These are phyloP conservation scores for Alcis repandata DNA, from an alignment of 2,888 invertebrate species.

Conservation along the genomic window DNA sequence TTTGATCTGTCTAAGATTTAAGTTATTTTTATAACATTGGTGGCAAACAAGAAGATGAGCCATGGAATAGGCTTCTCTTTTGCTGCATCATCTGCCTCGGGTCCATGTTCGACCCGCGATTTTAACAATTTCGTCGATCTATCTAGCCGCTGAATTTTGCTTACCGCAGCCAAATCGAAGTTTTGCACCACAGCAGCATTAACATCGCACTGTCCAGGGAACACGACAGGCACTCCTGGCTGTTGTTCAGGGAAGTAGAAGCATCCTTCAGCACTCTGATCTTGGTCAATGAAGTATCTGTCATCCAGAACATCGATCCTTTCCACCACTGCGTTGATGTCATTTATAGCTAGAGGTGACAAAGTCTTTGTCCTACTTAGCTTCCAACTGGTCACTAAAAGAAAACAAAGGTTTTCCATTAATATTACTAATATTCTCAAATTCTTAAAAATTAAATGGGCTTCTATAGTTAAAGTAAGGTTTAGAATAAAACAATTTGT, in stretches of 20 bases:
- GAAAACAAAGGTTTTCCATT: not conserved
- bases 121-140: no score
- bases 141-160: no score
- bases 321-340: constrained; percentile 55
- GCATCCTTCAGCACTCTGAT: constrained; percentile 65
- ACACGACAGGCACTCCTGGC: constrained; percentile 62
- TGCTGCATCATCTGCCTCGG: no score
- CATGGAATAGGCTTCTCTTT: no score
- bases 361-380: constrained; percentile 65
- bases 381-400: constrained; percentile 73
- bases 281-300: constrained; percentile 57
- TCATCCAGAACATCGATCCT: constrained; percentile 60
- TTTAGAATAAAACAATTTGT: constrained; percentile 25
- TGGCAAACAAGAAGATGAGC: no score
- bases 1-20: no score
- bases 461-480: no score
- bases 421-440: no score
- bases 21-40: no score
- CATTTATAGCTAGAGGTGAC: constrained; percentile 34
- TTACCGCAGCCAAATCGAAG: constrained; percentile 60
- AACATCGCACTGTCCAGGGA: constrained; percentile 69
- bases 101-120: no score
- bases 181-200: constrained; percentile 59
- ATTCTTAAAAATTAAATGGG: no score
- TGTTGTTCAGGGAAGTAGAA: constrained; percentile 70